These are phyloP conservation scores for Osmoderma eremita DNA, from an alignment of 2,888 invertebrate species.

Conservation along the genomic window DNA sequence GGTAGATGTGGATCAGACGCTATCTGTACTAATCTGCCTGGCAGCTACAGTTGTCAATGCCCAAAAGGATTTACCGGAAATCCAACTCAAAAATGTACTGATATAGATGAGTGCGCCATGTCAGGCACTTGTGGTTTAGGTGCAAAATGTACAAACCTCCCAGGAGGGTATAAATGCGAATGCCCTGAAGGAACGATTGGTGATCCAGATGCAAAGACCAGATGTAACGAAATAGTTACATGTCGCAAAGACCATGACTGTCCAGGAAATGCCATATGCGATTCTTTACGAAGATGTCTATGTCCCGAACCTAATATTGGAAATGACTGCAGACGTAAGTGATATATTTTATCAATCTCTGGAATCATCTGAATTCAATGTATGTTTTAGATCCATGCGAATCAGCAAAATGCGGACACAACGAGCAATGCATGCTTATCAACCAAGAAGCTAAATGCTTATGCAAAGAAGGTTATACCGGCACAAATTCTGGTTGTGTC, in stretches of 20 bases:
- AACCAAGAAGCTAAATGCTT: conserved; percentile 86
- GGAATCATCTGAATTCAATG: neutral
- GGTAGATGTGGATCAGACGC: conserved; percentile 89
- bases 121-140: conserved; percentile 81
- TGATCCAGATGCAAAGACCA: conserved; percentile 84
- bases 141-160: conserved; percentile 80
- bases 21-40: conserved; percentile 81
- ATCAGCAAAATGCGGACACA: conserved; percentile 82
- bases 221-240: conserved; percentile 84
- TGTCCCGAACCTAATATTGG: conserved; percentile 93
- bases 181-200: conserved; percentile 85
- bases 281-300: conserved; percentile 78
- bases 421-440: conserved; percentile 88
- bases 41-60: conserved; percentile 84
- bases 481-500: conserved; percentile 77
- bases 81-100: conserved; percentile 81
- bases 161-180: conserved; percentile 81
- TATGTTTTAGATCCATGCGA: conserved; percentile 85
- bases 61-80: conserved; percentile 88
- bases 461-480: conserved; percentile 84
- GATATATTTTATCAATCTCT: neutral
- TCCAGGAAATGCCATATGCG: conserved; percentile 90
- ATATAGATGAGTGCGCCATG: conserved; percentile 84
- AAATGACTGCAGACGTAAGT: conserved; percentile 90
- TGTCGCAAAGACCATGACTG: conserved; percentile 82